Evolutionary conservation across 2,888 invertebrate genomes (phyloP), one percentile per base, ranked within the genome.

Genomic region (Apamea monoglypha): DNA sequence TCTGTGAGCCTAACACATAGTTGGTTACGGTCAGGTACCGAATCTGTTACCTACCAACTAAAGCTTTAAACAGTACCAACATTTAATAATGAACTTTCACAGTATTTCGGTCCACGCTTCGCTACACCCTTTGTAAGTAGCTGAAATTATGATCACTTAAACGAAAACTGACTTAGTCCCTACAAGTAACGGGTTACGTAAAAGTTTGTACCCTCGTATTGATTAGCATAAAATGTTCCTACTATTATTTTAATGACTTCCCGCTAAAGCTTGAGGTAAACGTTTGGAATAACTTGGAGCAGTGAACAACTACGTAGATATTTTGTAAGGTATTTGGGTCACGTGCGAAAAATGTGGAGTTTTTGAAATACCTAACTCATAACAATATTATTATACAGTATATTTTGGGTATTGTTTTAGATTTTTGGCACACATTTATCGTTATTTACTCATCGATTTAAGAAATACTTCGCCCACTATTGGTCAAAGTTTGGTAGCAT

Each of bases 201-300:
- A 89, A 83, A 85, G 68, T 83, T 82, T 67, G 76, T 72, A n/a
- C 69, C 69, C 66, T 68, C 61, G 79, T 90, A 89, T 90, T 84
- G 90, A 88, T 88, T 88, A 79, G 67, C 87, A 88, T 90, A 84
- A 81, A 76, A 82, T 76, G 80, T 89, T 80, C 73, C 80, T 80
- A 82, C 88, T 78, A 88, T 89, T 83, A 88, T 85, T 88, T 80
- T 89, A 88, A 88, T 71, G 78, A 86, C 72, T 82, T 88, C 64
- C 72, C 67, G 69, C 36, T 71, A 78, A 80, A 56, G 66, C 74
- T 87, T 77, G 74, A 66, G 67, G 67, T 81, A 69, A 83, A 68
- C 67, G 80, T 78, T 88, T 73, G 44, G 61, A 88, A 83, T 83
- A 81, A 88, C 61, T 79, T 81, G n/a, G 32, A 76, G 71, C 56